Conservation (phyloP, 2,797 vertebrate genomes). For the Harpagifer antarcticus region DNA sequence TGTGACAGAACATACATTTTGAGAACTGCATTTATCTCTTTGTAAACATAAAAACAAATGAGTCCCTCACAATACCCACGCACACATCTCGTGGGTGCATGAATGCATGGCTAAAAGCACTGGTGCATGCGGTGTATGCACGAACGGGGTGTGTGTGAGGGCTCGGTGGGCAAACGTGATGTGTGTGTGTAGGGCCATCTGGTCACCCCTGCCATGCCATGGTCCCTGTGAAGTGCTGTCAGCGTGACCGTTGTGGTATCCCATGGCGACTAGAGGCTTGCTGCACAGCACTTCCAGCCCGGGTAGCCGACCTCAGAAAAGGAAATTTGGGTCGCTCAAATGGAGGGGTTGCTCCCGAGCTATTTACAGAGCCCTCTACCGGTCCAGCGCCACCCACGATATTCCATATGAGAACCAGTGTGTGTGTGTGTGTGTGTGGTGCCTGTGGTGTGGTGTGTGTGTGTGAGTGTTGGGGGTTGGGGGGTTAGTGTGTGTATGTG, state of each 20-base stretch:
- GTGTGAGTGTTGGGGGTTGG: conserved; percentile 32
- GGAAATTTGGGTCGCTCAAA: conserved; percentile 88
- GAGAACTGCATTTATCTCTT: conserved; percentile 35
- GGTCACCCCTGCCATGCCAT: conserved; percentile 79
- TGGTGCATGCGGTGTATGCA: conserved; percentile 26
- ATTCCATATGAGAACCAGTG: conserved; percentile 84
- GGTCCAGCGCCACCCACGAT: conserved; percentile 87
- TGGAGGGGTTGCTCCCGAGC: conserved; percentile 86
- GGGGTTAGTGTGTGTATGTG: conserved; percentile 38
- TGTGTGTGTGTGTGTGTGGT: conserved; percentile 77
- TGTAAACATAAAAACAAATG: conserved; percentile 18
- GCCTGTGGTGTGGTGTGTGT: conserved; percentile 64
- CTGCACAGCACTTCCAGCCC: conserved; percentile 86
- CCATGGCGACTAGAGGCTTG: conserved; percentile 86
- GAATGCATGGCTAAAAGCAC: conserved; percentile 42
- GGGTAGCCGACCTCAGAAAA: conserved; percentile 87
- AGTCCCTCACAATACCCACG: not conserved
- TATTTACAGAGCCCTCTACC: conserved; percentile 86
- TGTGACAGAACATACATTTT: conserved; percentile 39
- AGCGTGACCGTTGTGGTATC: conserved; percentile 83
- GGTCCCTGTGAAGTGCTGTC: conserved; percentile 86
- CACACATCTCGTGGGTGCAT: conserved; percentile 9
- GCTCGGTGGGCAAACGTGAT: conserved; percentile 53
- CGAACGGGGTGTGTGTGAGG: conserved; percentile 42
- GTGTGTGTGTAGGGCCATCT: conserved; percentile 77